Evolutionary conservation across 2,113 vertebrate genomes (phyloP).

Genomic region (Boleophthalmus pectinirostris): DNA sequence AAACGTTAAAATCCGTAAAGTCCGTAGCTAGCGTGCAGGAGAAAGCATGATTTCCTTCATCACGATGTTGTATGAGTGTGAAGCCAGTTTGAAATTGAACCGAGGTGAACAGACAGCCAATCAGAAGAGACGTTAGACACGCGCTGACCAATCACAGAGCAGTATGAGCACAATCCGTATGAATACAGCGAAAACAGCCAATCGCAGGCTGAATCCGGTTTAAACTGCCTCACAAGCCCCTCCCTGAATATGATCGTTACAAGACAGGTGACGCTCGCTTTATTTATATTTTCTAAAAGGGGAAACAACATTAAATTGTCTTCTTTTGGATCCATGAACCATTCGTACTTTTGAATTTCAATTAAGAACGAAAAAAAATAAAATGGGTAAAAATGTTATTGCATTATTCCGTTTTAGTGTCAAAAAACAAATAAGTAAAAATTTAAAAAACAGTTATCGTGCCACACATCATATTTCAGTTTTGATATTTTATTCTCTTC

Average conservation of each 20-base stretch:
- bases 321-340: no score
- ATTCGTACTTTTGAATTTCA: no score
- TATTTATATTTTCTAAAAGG: not conserved
- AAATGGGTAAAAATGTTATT: no score
- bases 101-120: conserved; percentile 44
- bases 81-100: conserved; percentile 51
- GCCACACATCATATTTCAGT: no score
- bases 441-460: no score
- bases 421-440: no score
- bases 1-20: not conserved
- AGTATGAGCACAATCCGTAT: not conserved
- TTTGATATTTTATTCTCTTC: no score
- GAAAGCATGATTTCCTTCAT: conserved; percentile 14
- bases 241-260: not conserved
- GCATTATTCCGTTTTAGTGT: no score
- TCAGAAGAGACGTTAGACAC: not conserved
- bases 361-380: no score
- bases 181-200: conserved; percentile 33
- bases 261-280: not conserved
- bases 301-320: not conserved
- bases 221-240: conserved; percentile 35
- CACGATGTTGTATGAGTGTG: not conserved
- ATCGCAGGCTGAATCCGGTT: conserved; percentile 28
- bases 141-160: conserved; percentile 45
- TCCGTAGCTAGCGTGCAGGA: not conserved